These are phyloP conservation scores for Coregonus suidteri DNA, from an alignment of 2,797 vertebrate species.

Conservation along the genomic window DNA sequence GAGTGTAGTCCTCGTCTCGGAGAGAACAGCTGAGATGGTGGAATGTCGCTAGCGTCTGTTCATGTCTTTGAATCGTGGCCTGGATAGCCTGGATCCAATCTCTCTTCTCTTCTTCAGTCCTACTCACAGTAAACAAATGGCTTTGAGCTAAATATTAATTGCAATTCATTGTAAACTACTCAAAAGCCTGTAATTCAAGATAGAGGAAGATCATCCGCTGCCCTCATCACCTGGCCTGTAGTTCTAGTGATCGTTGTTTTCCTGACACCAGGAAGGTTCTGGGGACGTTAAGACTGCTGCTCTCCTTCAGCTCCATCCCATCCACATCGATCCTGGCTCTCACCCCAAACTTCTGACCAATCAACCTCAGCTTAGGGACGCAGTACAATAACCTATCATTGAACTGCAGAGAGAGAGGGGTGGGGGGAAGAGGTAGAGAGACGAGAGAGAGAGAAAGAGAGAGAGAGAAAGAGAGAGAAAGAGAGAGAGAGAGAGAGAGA, in stretches of 20 bases:
- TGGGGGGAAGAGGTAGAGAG: too few relatives aligned
- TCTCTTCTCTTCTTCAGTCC: conserved; percentile 90
- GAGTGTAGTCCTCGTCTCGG: conserved; percentile 84
- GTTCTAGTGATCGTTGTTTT: conserved; percentile 88
- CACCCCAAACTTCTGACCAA: conserved; percentile 90
- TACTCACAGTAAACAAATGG: conserved; percentile 54
- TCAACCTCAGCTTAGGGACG: conserved; percentile 89
- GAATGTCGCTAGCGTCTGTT: conserved; percentile 86
- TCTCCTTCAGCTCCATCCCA: conserved; percentile 89
- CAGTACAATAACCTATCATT: conserved; percentile 90
- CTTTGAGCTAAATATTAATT: not conserved
- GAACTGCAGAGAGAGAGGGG: conserved; percentile 71
- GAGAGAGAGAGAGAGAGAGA: too few relatives aligned
- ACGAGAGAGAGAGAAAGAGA: too few relatives aligned
- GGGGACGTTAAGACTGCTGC: conserved; percentile 79
- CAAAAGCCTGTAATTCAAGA: too few relatives aligned
- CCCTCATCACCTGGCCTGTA: conserved; percentile 85
- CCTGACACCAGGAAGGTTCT: conserved; percentile 88
- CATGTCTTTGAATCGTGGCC: conserved; percentile 86
- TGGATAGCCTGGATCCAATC: conserved; percentile 95
- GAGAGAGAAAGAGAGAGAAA: fast-evolving
- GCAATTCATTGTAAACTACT: not conserved
- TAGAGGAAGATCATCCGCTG: not conserved
- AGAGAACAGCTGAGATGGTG: conserved; percentile 81
- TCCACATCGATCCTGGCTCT: conserved; percentile 88